These are phyloP conservation scores for Neolamprologus cancellatus DNA, from an alignment of 2,113 vertebrate species.

Conservation along the genomic window DNA sequence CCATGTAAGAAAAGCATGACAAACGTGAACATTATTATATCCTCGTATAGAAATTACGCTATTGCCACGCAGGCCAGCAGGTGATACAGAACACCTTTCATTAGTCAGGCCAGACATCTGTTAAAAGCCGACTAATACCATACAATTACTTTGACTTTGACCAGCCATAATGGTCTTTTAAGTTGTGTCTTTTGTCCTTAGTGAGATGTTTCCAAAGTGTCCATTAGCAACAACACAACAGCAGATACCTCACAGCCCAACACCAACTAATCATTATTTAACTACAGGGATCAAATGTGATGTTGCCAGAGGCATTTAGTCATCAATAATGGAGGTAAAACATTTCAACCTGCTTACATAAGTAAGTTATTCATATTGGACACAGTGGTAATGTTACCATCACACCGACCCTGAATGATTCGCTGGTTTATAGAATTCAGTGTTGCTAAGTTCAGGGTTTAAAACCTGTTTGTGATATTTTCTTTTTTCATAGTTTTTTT, in stretches of 20 bases:
- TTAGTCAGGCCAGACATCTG: slow-evolving; percentile 59
- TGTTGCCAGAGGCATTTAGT: neutral
- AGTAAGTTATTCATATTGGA: neutral
- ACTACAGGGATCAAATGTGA: neutral
- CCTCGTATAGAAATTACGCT: neutral
- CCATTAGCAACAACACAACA: slow-evolving; percentile 18
- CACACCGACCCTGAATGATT: neutral
- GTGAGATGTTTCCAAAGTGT: slow-evolving; percentile 14
- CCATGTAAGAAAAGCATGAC: neutral
- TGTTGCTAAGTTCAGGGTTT: neutral
- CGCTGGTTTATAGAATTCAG: neutral
- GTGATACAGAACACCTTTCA: slow-evolving; percentile 41
- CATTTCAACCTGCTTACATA: neutral
- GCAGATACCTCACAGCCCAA: neutral
- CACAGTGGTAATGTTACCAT: neutral
- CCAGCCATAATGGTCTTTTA: slow-evolving; percentile 24
- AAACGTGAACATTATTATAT: neutral
- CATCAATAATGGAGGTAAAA: neutral
- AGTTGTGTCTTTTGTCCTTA: slow-evolving; percentile 37
- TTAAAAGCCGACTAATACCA: neutral
- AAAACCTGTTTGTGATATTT: neutral
- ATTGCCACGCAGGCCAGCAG: neutral
- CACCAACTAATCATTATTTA: neutral
- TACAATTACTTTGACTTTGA: slow-evolving; percentile 39
- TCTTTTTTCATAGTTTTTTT: neutral